Percentiles rank a stretch among this genome's conserved stretches.
Evolutionary conservation across 2,888 invertebrate species (phyloP).

Genomic region (Cheilosia pagana): DNA sequence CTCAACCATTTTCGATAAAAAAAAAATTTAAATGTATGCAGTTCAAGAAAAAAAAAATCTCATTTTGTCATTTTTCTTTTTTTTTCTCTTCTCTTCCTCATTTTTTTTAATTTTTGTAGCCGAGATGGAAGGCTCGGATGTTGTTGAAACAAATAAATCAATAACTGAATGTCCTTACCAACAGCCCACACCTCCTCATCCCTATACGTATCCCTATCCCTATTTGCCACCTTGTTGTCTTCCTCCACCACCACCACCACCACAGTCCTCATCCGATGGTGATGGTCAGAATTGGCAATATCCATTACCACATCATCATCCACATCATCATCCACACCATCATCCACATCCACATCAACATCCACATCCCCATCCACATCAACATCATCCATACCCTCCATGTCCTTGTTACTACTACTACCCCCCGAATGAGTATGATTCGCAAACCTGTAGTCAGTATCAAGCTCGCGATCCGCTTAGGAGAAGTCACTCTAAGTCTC

Average conservation of each 20-base stretch:
- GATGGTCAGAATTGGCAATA: conserved; percentile 77
- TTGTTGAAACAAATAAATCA: conserved; percentile 78
- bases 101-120: conserved; percentile 78
- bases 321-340: conserved; percentile 75
- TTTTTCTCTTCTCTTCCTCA: conserved; percentile 73
- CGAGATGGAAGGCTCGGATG: conserved; percentile 83
- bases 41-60: conserved; percentile 47
- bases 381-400: conserved; percentile 59
- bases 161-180: conserved; percentile 72
- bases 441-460: conserved; percentile 74
- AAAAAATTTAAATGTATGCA: conserved; percentile 14
- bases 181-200: conserved; percentile 75
- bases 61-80: conserved; percentile 68
- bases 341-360: conserved; percentile 37
- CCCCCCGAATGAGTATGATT: conserved; percentile 76
- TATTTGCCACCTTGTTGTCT: conserved; percentile 81
- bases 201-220: conserved; percentile 79
- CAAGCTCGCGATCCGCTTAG: conserved; percentile 71
- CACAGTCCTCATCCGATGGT: conserved; percentile 64
- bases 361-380: conserved; percentile 45
- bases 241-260: conserved; percentile 76
- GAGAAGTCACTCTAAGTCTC: conserved; percentile 78
- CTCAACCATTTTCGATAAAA: conserved; percentile 31
- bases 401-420: conserved; percentile 65
- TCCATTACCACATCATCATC: conserved; percentile 52